phyloP scores from a whole-genome alignment of 2,888 invertebrate genomes.

The Chrysotoxum bicinctum region DNA sequence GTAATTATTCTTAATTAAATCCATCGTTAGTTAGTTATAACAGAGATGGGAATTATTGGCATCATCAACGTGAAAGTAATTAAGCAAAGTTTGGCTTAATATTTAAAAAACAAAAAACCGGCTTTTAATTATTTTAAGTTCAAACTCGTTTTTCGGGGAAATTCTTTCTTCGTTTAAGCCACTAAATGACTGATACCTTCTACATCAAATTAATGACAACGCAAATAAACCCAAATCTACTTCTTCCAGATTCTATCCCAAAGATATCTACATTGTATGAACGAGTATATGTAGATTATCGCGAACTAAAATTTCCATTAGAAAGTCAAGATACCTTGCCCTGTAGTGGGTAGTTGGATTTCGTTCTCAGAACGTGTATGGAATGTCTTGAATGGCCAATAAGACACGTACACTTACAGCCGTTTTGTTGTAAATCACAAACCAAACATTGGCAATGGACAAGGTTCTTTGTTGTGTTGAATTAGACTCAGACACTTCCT shows the following conservation, averaged over 20 bases:
- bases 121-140: neutral
- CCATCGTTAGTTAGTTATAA: conserved; percentile 6
- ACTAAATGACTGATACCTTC: neutral
- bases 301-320: conserved; percentile 2
- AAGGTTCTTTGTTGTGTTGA: conserved; percentile 35
- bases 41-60: conserved; percentile 7
- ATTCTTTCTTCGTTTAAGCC: neutral
- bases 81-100: neutral
- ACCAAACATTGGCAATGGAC: conserved; percentile 27
- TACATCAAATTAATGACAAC: neutral
- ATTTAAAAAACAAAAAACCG: conserved; percentile 2
- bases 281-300: neutral
- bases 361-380: conserved; percentile 24
- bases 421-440: conserved; percentile 33
- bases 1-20: conserved; percentile 20
- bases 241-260: neutral
- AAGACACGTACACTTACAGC: conserved; percentile 43
- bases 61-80: conserved; percentile 12
- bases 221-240: neutral
- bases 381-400: conserved; percentile 41
- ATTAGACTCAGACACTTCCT: conserved; percentile 61
- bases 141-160: conserved; percentile 4
- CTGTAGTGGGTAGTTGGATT: neutral
- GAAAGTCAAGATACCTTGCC: conserved; percentile 4
- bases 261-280: too few species aligned